Percentiles rank a stretch among this genome's conserved stretches.
These are phyloP conservation scores for Taxidea taxus DNA, from an alignment of 2,113 vertebrate species.

Conservation along the genomic window DNA sequence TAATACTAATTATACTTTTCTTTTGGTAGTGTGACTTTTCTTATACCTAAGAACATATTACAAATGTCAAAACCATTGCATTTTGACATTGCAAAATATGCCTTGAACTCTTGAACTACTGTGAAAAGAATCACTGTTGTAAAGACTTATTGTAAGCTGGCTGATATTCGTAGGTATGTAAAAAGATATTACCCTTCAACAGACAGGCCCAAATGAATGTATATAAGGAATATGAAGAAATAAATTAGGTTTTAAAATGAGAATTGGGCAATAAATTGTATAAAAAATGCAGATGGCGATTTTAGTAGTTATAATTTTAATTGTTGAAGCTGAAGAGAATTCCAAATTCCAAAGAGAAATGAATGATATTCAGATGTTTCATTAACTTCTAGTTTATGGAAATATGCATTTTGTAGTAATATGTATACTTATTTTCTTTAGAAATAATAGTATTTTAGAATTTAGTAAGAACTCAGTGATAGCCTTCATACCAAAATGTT, in stretches of 20 bases:
- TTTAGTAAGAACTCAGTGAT: slow-evolving; percentile 59
- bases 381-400: slow-evolving; percentile 54
- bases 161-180: slow-evolving; percentile 31
- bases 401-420: slow-evolving; percentile 56
- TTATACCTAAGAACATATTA: slow-evolving; percentile 73
- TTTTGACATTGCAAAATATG: slow-evolving; percentile 55
- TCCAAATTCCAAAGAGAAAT: slow-evolving; percentile 59
- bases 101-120: slow-evolving; percentile 50
- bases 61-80: slow-evolving; percentile 60
- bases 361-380: slow-evolving; percentile 50
- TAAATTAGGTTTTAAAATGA: slow-evolving; percentile 55
- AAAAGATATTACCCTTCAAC: neutral
- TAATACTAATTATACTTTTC: slow-evolving; percentile 76
- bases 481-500: slow-evolving; percentile 69
- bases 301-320: slow-evolving; percentile 63
- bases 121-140: slow-evolving; percentile 41
- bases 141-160: slow-evolving; percentile 57
- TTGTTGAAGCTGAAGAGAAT: slow-evolving; percentile 64
- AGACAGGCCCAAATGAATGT: slow-evolving; percentile 44
- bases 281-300: slow-evolving; percentile 65
- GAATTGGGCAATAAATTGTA: slow-evolving; percentile 76
- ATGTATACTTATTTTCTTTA: slow-evolving; percentile 68
- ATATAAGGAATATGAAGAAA: slow-evolving; percentile 48
- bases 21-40: slow-evolving; percentile 69
- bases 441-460: slow-evolving; percentile 71